Base-by-base conservation (phyloP, 1,140 invertebrate genomes). In the Scaptodrosophila lebanonensis region DNA sequence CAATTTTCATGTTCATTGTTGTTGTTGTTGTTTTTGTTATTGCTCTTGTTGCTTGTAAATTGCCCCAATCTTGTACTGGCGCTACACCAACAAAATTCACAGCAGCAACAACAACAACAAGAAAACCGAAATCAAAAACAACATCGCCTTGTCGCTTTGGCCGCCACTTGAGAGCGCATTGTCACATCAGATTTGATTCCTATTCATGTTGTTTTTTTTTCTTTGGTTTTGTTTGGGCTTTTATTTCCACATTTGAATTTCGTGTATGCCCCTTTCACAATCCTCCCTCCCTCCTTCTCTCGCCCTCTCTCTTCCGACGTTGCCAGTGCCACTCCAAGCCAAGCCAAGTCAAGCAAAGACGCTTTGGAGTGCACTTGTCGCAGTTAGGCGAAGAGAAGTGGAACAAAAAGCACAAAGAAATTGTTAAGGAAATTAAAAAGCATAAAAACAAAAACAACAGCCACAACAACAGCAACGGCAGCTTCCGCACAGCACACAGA, bases 391-490 rank as follows among this genome's bases (percentile, higher is more conserved):
- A 48, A 66, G 29, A 61, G 57, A 56, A 65, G 64, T 50, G 73
- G 58, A 48, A 79, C 69, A 71, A 71, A 79, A 79, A 82, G 77
- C 76, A 73, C 73, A 79, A 72, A 68, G 59, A 73, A 79, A 79
- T 82, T 59, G 75, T 82, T 79, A 75, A 82, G 76, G 76, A 82
- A 79, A 79, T 79, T 82, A 82, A 79, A 79, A 79, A 79, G 76
- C 75, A 79, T 79, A 79, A 79, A 69, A 83, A 82, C 65, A 75
- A 75, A 64, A 82, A 70, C 60, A 66, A 58, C 61, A 79, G n/a
- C n/a, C 75, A 79, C 83, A 79, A 79, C 66, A 83, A 82, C 65
- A 75, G 70, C 68, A 82, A 70, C 60, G 62, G 54, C 61, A 79
- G 76, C 75, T 79, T 79, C 75, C 75, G 75, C 82, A 11, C 16